phyloP scores from a whole-genome alignment of 2,113 vertebrate species.

The Phalacrocorax brasilianus region DNA sequence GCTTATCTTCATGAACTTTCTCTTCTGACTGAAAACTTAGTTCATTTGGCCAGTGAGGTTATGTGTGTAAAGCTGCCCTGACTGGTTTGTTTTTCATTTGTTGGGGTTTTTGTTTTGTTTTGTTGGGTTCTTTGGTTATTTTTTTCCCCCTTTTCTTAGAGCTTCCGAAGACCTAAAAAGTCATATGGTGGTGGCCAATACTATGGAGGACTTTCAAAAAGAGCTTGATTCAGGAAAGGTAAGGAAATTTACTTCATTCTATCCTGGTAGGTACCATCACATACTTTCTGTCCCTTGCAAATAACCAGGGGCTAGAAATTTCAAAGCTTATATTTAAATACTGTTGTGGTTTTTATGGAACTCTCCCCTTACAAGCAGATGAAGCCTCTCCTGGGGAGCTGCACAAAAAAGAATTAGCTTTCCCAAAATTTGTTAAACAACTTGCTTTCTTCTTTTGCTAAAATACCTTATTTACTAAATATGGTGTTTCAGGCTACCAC shows the following conservation, averaged over 20 bases:
- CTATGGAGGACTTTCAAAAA: slow-evolving; percentile 93
- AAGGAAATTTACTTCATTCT: slow-evolving; percentile 9
- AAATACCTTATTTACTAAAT: not conserved
- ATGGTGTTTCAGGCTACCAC: not conserved
- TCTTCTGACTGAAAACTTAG: not conserved
- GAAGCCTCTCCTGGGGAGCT: not conserved
- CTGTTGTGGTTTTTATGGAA: not conserved
- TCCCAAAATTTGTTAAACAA: not conserved
- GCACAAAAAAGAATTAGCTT: not conserved
- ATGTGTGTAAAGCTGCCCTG: not conserved
- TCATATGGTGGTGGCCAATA: slow-evolving; percentile 88
- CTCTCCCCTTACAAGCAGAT: not conserved
- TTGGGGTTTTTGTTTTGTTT: no score
- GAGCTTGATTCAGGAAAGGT: slow-evolving; percentile 91
- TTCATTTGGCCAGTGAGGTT: not conserved
- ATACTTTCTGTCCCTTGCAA: not conserved
- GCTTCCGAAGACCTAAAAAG: slow-evolving; percentile 86
- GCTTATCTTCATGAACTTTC: not conserved
- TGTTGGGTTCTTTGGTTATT: no score
- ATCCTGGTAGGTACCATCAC: not conserved
- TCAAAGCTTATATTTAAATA: not conserved
- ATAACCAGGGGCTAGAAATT: not conserved
- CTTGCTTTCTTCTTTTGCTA: not conserved
- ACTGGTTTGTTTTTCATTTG: not conserved
- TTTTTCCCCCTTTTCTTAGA: slow-evolving; percentile 62